phyloP scores from a whole-genome alignment of 37 sponge, comb jelly and placozoan genomes.

The Crambe crambe region DNA sequence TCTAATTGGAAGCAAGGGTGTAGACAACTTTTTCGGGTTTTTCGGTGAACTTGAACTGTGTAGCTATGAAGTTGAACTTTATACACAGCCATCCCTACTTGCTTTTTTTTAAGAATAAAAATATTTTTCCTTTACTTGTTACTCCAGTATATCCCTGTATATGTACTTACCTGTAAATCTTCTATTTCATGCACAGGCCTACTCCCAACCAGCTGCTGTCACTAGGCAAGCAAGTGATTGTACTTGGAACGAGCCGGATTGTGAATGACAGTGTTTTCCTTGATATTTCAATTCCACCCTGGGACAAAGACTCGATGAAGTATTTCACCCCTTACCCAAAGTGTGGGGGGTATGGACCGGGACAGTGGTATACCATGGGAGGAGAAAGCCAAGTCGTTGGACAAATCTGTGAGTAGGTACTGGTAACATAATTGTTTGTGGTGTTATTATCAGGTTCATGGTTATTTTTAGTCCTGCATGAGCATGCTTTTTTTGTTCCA shows the following conservation, averaged over 20 bases:
- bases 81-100: too few species aligned
- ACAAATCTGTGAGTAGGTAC: constrained; percentile 52
- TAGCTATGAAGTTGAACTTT: too few species aligned
- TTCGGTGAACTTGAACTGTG: too few species aligned
- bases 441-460: constrained; percentile 7
- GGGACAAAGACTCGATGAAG: constrained; percentile 66
- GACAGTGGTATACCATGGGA: constrained; percentile 64
- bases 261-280: constrained; percentile 36
- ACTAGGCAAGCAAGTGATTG: constrained; percentile 37
- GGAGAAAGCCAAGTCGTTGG: constrained; percentile 72
- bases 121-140: too few species aligned
- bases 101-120: too few species aligned
- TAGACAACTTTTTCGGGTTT: too few species aligned
- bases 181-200: constrained; percentile 32
- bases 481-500: too few species aligned
- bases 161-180: too few species aligned
- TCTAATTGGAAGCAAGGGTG: too few species aligned
- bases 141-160: too few species aligned
- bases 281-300: constrained; percentile 37
- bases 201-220: constrained; percentile 48
- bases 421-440: neutral
- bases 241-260: constrained; percentile 15
- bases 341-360: constrained; percentile 44
- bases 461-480: too few species aligned
- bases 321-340: constrained; percentile 55